Evolutionary conservation across 1,140 invertebrate genomes (phyloP).

Genomic region (Drosophila lacertosa): DNA sequence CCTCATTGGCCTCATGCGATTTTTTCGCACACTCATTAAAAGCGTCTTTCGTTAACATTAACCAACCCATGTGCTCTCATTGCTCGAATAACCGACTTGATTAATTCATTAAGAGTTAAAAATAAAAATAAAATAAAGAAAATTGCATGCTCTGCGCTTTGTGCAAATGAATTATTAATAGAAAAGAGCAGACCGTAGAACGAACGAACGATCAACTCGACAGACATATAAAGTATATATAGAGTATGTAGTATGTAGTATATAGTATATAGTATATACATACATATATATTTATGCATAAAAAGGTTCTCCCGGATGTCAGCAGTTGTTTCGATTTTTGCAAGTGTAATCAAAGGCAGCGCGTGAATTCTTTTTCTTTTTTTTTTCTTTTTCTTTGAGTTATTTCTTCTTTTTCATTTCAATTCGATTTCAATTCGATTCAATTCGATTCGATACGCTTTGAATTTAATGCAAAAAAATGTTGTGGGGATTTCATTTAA

Average conservation of each 20-base stretch:
- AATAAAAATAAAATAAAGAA: constrained; percentile 7
- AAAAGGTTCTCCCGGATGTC: constrained; percentile 68
- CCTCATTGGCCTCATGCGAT: constrained; percentile 68
- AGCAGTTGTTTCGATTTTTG: constrained; percentile 51
- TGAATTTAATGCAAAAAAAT: constrained; percentile 55
- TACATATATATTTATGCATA: constrained; percentile 46
- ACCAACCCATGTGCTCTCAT: constrained; percentile 40
- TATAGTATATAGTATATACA: too few relatives aligned
- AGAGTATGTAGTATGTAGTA: not conserved
- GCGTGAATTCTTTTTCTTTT: constrained; percentile 31
- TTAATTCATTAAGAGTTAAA: constrained; percentile 66
- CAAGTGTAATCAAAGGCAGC: constrained; percentile 65
- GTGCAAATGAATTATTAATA: constrained; percentile 78
- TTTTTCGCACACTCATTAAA: constrained; percentile 49
- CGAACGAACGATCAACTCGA: not conserved
- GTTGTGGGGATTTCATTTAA: constrained; percentile 27
- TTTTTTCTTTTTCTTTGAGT: constrained; percentile 28
- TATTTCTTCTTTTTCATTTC: constrained; percentile 33
- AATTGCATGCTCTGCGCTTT: constrained; percentile 62
- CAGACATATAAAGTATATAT: constrained; percentile 3
- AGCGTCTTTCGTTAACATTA: constrained; percentile 21
- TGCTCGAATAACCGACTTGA: constrained; percentile 52
- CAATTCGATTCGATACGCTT: constrained; percentile 60
- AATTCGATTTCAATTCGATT: constrained; percentile 52
- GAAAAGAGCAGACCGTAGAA: constrained; percentile 19